phyloP scores from a whole-genome alignment of 2,888 invertebrate species.

The Drosophila robusta region DNA sequence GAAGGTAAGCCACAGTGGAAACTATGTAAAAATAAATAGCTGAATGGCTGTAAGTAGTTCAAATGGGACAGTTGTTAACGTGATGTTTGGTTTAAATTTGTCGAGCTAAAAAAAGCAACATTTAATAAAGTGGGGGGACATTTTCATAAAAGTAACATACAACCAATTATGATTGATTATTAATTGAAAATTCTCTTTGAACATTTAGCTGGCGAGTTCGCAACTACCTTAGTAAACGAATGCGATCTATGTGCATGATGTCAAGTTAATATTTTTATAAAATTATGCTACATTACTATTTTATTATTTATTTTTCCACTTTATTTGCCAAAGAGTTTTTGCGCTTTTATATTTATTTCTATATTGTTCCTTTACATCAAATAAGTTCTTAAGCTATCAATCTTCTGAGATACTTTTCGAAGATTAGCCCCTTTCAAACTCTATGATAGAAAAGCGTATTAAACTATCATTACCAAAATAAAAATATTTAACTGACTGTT shows the following conservation, averaged over 20 bases:
- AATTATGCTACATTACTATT: no score
- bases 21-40: conserved; percentile 26
- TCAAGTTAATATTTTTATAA: no score
- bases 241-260: no score
- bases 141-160: not conserved
- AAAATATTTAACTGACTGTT: not conserved
- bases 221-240: no score
- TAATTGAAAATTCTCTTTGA: not conserved
- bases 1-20: conserved; percentile 26
- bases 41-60: conserved; percentile 24
- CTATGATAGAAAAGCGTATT: not conserved
- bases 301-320: no score
- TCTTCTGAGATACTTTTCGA: no score
- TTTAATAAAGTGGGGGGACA: not conserved
- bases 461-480: not conserved
- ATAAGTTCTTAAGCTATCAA: no score
- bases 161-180: not conserved
- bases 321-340: no score
- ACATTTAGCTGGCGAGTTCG: no score
- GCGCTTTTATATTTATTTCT: no score
- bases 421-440: not conserved
- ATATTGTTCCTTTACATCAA: no score
- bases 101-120: not conserved
- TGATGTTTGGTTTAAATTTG: not conserved
- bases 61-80: not conserved